Evolutionary conservation across 1,140 invertebrate genomes (phyloP), one percentile per base, ranked within the genome.

Genomic region (Diachasmimorpha longicaudata): DNA sequence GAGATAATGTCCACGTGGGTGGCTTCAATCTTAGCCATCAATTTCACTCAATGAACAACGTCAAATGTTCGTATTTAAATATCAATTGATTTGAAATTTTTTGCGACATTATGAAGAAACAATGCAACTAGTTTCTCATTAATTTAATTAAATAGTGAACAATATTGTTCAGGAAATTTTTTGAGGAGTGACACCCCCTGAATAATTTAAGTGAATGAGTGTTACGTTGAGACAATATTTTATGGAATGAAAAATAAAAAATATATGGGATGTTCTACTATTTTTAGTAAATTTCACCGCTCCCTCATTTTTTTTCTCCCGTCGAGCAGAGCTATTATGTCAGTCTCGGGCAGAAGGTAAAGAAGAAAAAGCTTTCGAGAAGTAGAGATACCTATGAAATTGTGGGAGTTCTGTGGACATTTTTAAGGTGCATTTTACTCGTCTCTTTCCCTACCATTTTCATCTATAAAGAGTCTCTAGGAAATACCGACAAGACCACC

Each of bases 361-460:
- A n/a, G n/a, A n/a, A n/a, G 14, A 52, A 42, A 42, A 42, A 52
- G n/a, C 48, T 52, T 52, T 14, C 9, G 48, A n/a, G 48, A 52
- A 52, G 39, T 10, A 3, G 48, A 52, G 14, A 52, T n/a, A 52
- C 48, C 48, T 16, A 52, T 52, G 3, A 42, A 52, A 19, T 52
- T 16, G 48, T 52, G 48, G 48, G 48, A 52, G 48, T 16, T 52
- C 48, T 52, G 48, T n/a, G 48, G 48, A 52, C 6, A 63, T 63
- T 63, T 63, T 63, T 63, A 14, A 63, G 58, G 23, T 23, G 11
- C 23, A 23, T 63, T 63, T 68, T 31, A 72, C 58, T 79, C 70
- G 46, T 46, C 42, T 77, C 23, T 44, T 69, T 42, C 36, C 3
- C 14, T 31, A 0, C 48, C 48, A 68, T 80, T 79, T 80, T 80